Conservation (phyloP, 2,113 vertebrate species). For the Mobula birostris region DNA sequence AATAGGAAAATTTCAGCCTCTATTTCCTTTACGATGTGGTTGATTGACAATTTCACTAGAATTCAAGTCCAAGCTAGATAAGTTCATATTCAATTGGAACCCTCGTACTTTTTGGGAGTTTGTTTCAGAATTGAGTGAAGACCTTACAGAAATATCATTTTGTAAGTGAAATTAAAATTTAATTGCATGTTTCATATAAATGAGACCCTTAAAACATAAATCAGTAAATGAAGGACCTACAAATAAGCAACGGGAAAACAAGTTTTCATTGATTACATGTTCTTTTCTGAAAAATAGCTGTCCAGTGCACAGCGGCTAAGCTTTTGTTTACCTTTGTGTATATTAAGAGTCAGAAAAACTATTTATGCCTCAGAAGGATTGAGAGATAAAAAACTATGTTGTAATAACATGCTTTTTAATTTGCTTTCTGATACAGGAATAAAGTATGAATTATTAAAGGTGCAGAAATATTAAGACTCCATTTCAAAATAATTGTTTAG, state of each 20-base stretch:
- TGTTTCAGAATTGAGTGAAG: background rate
- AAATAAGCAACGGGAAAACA: background rate
- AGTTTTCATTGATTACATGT: background rate
- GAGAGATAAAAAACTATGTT: background rate
- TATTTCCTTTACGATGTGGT: background rate
- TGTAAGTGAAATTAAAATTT: background rate
- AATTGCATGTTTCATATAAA: background rate
- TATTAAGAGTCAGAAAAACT: background rate
- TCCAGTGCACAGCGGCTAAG: background rate
- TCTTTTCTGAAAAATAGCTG: background rate
- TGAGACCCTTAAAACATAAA: background rate
- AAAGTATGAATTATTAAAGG: background rate
- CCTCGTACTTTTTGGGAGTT: background rate
- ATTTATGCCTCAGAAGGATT: too few relatives aligned
- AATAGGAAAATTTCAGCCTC: background rate
- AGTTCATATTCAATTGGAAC: background rate
- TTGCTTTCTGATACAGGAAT: background rate
- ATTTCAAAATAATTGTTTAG: background rate
- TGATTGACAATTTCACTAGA: background rate
- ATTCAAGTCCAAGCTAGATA: background rate
- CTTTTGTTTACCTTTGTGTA: background rate
- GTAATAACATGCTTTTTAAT: background rate
- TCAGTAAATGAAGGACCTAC: background rate
- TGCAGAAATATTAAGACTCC: background rate
- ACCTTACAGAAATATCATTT: background rate